Evolutionary conservation across 2,113 vertebrate species (phyloP).

Genomic region (Caretta caretta): DNA sequence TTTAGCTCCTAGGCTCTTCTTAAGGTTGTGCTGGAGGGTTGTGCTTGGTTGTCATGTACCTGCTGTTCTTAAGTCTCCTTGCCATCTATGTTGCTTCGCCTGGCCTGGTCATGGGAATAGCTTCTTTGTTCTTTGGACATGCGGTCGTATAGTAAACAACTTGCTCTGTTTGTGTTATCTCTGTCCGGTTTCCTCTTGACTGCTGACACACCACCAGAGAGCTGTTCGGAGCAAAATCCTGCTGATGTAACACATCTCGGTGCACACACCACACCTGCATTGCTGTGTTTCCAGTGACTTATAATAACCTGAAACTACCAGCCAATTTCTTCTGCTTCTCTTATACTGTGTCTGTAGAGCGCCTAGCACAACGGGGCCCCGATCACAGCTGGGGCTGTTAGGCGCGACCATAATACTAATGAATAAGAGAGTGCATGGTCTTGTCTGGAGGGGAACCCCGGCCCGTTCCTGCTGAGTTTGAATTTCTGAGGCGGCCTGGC

Average conservation of each 20-base stretch:
- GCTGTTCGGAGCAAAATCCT: not conserved
- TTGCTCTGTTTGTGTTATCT: not conserved
- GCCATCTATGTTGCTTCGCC: not conserved
- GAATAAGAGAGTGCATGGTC: not conserved
- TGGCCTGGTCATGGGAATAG: not conserved
- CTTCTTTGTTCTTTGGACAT: not conserved
- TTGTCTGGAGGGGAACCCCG: not conserved
- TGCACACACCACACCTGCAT: not conserved
- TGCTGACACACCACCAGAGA: not conserved
- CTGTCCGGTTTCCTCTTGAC: not conserved
- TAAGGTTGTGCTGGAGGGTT: not conserved
- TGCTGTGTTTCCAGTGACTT: too few species aligned
- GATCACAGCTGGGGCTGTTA: not conserved
- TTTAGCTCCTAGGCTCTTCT: not conserved
- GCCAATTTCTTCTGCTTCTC: not conserved
- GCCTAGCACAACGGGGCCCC: not conserved
- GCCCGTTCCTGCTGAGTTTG: not conserved
- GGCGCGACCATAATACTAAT: not conserved
- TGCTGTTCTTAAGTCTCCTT: not conserved
- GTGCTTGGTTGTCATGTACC: not conserved
- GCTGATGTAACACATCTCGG: not conserved
- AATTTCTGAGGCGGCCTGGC: not conserved
- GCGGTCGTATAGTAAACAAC: not conserved
- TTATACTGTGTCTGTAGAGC: not conserved
- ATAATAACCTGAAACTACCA: not conserved